These are phyloP conservation scores for Drosophila recens DNA, from an alignment of 2,888 invertebrate species.

Conservation along the genomic window DNA sequence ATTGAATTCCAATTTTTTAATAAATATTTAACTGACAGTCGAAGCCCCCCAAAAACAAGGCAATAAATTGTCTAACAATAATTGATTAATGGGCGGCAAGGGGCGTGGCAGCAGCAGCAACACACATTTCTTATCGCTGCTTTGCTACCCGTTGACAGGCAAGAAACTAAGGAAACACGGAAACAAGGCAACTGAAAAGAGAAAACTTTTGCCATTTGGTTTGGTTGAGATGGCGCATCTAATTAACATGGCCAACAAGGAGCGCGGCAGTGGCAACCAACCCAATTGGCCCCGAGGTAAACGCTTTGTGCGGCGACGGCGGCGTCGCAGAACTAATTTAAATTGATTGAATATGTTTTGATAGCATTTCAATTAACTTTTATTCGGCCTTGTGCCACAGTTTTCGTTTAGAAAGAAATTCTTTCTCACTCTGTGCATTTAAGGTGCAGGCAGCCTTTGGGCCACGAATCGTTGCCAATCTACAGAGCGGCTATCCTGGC, in stretches of 20 bases:
- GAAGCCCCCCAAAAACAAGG: constrained; percentile 32
- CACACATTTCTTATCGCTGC: constrained; percentile 56
- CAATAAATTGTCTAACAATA: constrained; percentile 76
- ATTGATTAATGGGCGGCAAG: constrained; percentile 70
- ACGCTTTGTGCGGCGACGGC: constrained; percentile 51
- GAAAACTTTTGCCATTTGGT: constrained; percentile 68
- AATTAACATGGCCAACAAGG: constrained; percentile 67
- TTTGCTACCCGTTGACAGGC: constrained; percentile 26
- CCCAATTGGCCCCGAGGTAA: constrained; percentile 40
- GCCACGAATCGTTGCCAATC: constrained; percentile 33
- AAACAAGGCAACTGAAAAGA: constrained; percentile 14
- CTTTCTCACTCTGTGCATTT: constrained; percentile 38
- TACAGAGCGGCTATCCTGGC: constrained; percentile 22
- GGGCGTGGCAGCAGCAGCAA: no score
- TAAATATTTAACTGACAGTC: constrained; percentile 54
- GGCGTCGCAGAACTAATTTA: constrained; percentile 74
- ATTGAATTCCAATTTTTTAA: constrained; percentile 38
- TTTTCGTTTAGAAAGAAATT: constrained; percentile 32
- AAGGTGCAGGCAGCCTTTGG: constrained; percentile 41
- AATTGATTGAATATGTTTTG: constrained; percentile 81
- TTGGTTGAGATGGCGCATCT: constrained; percentile 54
- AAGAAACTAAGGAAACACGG: constrained; percentile 21
- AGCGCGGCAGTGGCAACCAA: constrained; percentile 31
- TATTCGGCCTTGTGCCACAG: constrained; percentile 54
- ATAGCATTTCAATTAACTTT: constrained; percentile 80